A percentile compares a stretch with the other conserved stretches of the same genome.
phyloP scores from a whole-genome alignment of 2,113 vertebrate species.

The Cyanistes caeruleus region DNA sequence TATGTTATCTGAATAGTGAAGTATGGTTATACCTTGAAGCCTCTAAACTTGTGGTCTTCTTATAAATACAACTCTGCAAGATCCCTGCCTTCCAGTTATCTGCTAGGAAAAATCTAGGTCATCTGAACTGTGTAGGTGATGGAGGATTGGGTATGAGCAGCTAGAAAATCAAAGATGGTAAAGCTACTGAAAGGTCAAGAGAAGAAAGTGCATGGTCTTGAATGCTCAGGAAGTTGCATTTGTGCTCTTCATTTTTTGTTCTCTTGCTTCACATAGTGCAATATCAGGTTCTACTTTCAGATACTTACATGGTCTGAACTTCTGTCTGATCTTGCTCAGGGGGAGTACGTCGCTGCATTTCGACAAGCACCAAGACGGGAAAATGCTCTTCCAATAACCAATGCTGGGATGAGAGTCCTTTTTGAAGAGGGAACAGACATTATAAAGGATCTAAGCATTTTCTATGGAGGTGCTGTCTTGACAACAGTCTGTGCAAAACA shows the following conservation, averaged over 20 bases:
- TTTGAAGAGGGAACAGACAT: constrained; percentile 77
- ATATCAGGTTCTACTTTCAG: neutral
- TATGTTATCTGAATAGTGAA: neutral
- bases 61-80: neutral
- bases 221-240: neutral
- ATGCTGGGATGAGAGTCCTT: constrained; percentile 83
- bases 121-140: neutral
- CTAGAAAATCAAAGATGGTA: neutral
- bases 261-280: neutral
- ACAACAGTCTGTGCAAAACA: constrained; percentile 70
- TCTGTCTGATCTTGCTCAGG: constrained; percentile 69
- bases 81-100: neutral
- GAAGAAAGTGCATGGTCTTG: neutral
- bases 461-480: constrained; percentile 81
- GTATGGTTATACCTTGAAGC: neutral
- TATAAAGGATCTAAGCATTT: constrained; percentile 82
- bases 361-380: constrained; percentile 86
- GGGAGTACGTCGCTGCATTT: constrained; percentile 84
- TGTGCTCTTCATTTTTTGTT: neutral
- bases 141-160: neutral
- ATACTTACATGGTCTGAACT: neutral
- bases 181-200: neutral
- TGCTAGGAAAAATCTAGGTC: neutral
- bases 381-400: constrained; percentile 82
- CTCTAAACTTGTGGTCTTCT: neutral